Evolutionary conservation across 30 jellyfish, hydroid and myxozoan species (phyloP), one percentile per base, ranked within the genome.

Genomic region (Aurelia aurita): DNA sequence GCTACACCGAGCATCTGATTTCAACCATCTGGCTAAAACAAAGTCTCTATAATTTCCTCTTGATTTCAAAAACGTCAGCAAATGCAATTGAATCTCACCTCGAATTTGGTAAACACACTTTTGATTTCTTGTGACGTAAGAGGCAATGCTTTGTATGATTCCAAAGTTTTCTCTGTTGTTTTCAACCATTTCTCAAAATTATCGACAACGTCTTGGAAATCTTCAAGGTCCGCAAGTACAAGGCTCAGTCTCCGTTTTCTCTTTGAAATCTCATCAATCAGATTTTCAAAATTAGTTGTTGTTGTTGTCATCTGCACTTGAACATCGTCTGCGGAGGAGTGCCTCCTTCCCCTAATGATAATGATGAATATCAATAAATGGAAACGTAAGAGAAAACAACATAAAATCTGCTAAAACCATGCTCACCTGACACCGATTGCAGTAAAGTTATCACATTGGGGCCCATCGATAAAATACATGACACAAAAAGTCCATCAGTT

Each of bases 101-200:
- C 87, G 39, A 83, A 70, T 62, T 83, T 70, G 25, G 70, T 46
- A 13, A 46, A 27, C 71, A 23, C 58, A 31, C 29, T 14, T 27
- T 58, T n/a, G 49, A 82, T 61, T 59, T 87, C 97, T 28, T 93
- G 86, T 12, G 85, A 79, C 27, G 85, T 77, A 21, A 84, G 61
- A 19, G 98, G 92, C 76, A 87, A 79, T 1, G 96, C 74, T 76
- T 93, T 93, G 39, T 69, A 77, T 8, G 98, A 58, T 10, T 80
- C 93, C 47, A 93, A 59, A 43, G 58, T 58, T 77, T 87, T 93
- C 77, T 93, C 98, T 1, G 94, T 59, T 23, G 94, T 43, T 35
- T 72, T 82, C 78, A 93, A 59, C 98, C 98, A 93, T 71, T 87
- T 93, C 23, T 93, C 98, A 58, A 93, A 93, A 8, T 87, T 59